Conservation (phyloP, 2,797 vertebrate species). For the Gallinago stenura region DNA sequence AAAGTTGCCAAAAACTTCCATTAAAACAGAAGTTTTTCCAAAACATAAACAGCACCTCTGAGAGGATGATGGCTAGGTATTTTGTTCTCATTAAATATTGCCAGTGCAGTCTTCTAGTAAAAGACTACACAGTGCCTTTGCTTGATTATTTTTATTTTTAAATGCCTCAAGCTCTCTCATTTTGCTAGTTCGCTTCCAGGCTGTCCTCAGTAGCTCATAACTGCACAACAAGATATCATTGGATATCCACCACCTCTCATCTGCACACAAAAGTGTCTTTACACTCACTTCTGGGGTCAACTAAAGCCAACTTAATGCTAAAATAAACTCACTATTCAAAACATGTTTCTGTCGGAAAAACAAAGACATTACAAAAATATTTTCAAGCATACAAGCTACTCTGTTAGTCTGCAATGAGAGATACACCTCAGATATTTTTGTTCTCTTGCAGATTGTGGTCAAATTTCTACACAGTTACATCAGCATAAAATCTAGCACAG, state of each 20-base stretch:
- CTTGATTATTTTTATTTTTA: not conserved
- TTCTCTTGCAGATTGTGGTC: not conserved
- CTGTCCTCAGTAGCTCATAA: not conserved
- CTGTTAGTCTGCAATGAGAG: not conserved
- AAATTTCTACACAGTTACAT: not conserved
- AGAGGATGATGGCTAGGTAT: not conserved
- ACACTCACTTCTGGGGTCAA: not conserved
- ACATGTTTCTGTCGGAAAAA: not conserved
- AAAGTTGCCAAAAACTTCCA: not conserved
- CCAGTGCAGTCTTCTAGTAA: not conserved
- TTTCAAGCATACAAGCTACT: not conserved
- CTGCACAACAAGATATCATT: not conserved
- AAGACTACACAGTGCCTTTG: not conserved
- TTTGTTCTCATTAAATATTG: constrained; percentile 9
- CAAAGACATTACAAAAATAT: not conserved
- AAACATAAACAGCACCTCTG: not conserved
- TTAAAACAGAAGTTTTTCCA: not conserved
- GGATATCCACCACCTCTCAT: not conserved
- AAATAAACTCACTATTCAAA: not conserved
- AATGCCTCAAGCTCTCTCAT: not conserved
- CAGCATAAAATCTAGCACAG: not conserved
- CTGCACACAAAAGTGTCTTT: not conserved
- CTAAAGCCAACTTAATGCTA: not conserved
- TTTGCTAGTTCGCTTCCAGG: not conserved
- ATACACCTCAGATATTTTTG: not conserved